Percentiles rank a stretch among this genome's conserved stretches.
Conservation (phyloP, 2,797 vertebrate species). For the Scyliorhinus canicula region DNA sequence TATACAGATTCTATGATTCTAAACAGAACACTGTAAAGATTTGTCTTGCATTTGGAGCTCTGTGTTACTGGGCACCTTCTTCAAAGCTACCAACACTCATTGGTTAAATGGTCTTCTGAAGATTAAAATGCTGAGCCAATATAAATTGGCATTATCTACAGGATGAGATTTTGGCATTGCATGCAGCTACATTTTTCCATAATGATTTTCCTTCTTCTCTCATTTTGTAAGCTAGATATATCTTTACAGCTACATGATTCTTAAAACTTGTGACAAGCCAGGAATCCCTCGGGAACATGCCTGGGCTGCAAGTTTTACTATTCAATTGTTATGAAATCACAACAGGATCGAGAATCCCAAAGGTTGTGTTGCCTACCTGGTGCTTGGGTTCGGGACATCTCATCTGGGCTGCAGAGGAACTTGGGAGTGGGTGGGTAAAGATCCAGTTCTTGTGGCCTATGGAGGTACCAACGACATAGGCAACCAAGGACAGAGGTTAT, state of each 20-base stretch:
- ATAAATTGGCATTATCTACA: not conserved
- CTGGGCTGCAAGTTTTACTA: not conserved
- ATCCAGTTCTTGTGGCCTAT: too few relatives aligned
- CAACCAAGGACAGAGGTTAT: too few relatives aligned
- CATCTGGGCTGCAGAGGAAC: too few relatives aligned
- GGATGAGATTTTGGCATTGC: not conserved
- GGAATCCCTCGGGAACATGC: not conserved
- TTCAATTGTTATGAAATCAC: not conserved
- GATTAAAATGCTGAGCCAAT: not conserved
- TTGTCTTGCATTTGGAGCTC: not conserved
- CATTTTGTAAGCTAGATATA: not conserved
- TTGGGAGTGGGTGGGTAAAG: too few relatives aligned
- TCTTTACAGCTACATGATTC: not conserved
- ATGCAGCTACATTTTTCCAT: not conserved
- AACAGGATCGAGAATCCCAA: too few relatives aligned
- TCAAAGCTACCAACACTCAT: not conserved
- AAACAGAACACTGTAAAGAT: not conserved
- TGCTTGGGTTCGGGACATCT: too few relatives aligned
- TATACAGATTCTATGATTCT: too few relatives aligned
- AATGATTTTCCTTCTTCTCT: not conserved
- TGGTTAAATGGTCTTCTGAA: not conserved
- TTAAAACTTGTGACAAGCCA: not conserved
- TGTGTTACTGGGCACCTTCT: not conserved
- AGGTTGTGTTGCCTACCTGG: too few relatives aligned
- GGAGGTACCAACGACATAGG: too few relatives aligned